phyloP scores from a whole-genome alignment of 2,888 invertebrate genomes.

The Parapristionchus giblindavisi region DNA sequence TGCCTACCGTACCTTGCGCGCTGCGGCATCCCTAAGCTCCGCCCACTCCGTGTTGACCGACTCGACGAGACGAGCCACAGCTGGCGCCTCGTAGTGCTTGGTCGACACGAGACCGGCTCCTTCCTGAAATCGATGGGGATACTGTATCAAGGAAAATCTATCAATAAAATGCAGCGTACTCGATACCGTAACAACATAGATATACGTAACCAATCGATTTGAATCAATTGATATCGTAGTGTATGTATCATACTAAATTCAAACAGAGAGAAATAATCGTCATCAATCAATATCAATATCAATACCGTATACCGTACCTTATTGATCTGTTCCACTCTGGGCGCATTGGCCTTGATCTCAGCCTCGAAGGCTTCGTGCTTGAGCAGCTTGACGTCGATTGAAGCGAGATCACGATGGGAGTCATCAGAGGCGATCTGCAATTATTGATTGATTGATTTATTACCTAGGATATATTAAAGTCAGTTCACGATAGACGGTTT shows the following conservation, averaged over 20 bases:
- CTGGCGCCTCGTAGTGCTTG: slow-evolving; percentile 78
- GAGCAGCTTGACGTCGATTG: slow-evolving; percentile 71
- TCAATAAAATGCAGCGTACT: neutral
- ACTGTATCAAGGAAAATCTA: no score
- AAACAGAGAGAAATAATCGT: no score
- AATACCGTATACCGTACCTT: slow-evolving; percentile 55
- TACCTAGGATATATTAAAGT: no score
- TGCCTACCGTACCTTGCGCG: slow-evolving; percentile 70
- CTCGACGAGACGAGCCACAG: slow-evolving; percentile 78
- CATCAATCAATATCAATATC: neutral
- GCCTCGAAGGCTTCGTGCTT: slow-evolving; percentile 74
- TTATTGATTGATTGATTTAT: no score
- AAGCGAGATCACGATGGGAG: slow-evolving; percentile 73
- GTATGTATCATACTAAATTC: neutral
- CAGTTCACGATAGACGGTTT: no score
- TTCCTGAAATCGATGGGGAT: slow-evolving; percentile 71
- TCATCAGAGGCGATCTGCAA: slow-evolving; percentile 50
- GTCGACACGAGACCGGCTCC: slow-evolving; percentile 81
- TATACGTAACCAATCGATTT: neutral
- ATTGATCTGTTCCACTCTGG: slow-evolving; percentile 71
- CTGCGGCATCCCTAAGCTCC: slow-evolving; percentile 78
- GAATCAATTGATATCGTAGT: neutral
- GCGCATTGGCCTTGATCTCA: slow-evolving; percentile 72
- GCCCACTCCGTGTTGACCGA: slow-evolving; percentile 84
- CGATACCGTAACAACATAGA: neutral